These are phyloP conservation scores for Dicentrarchus labrax DNA, from an alignment of 2,113 vertebrate species.

Conservation along the genomic window DNA sequence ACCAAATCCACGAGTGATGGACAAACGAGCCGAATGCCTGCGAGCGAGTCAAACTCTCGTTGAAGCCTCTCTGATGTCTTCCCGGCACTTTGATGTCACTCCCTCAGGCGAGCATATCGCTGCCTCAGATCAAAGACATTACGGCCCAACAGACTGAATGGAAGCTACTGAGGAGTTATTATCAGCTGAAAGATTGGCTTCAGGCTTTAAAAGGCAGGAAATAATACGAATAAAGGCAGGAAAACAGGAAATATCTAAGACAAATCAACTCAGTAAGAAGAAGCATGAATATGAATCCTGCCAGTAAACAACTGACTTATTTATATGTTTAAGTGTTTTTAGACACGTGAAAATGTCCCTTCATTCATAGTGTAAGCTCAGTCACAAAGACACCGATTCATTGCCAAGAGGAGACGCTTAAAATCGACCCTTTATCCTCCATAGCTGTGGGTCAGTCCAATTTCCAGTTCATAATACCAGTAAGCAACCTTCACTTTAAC, in stretches of 20 bases:
- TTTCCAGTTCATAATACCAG: not conserved
- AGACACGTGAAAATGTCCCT: not conserved
- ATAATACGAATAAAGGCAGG: not conserved
- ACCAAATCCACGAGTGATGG: slow-evolving; percentile 1
- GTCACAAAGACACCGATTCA: slow-evolving; percentile 22
- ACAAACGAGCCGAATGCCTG: not conserved
- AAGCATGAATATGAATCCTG: not conserved
- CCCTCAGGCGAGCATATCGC: slow-evolving; percentile 30
- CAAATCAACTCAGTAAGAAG: not conserved
- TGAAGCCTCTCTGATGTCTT: not conserved
- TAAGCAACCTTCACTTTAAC: not conserved
- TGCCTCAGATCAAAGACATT: slow-evolving; percentile 28
- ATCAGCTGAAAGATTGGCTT: slow-evolving; percentile 6
- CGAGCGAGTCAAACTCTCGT: not conserved
- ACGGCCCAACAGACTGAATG: slow-evolving; percentile 18
- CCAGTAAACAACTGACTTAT: not conserved
- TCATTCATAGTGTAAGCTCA: not conserved
- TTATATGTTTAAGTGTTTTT: not conserved
- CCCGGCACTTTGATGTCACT: slow-evolving; percentile 28
- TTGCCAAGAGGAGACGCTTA: not conserved
- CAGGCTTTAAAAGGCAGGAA: slow-evolving; percentile 26
- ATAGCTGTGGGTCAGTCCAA: not conserved
- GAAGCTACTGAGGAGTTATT: slow-evolving; percentile 1
- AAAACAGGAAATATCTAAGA: slow-evolving; percentile 52
- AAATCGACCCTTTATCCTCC: not conserved